Conservation (phyloP, 92 coral and sea anemone genomes). For the Siderastrea radians region DNA sequence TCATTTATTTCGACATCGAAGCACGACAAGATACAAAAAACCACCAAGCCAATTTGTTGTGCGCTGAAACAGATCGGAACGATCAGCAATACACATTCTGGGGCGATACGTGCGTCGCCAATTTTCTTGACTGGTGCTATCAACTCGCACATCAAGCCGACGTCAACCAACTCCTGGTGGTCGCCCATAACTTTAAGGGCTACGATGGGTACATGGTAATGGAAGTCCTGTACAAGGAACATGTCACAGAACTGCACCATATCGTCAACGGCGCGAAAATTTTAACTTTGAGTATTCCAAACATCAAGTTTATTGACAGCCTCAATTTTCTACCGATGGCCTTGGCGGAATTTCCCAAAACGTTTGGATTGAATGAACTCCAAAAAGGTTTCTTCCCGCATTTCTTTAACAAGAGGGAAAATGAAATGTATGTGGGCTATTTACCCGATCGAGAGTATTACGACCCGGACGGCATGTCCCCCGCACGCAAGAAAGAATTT, state of each 20-base stretch:
- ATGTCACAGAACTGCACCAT: neutral
- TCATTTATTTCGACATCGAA: slow-evolving; percentile 20
- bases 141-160: neutral
- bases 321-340: slow-evolving; percentile 34
- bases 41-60: slow-evolving; percentile 30
- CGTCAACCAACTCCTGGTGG: neutral
- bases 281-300: neutral
- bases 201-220: slow-evolving; percentile 11
- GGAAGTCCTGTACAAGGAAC: slow-evolving; percentile 15
- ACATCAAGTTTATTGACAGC: slow-evolving; percentile 31
- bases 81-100: neutral
- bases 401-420: slow-evolving; percentile 14
- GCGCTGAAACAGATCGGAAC: neutral
- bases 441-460: neutral
- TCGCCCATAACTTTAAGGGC: slow-evolving; percentile 18
- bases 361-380: slow-evolving; percentile 34
- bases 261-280: slow-evolving; percentile 41
- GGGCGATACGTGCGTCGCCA: neutral
- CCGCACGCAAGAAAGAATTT: slow-evolving; percentile 14
- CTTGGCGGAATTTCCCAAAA: slow-evolving; percentile 7
- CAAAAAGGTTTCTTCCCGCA: slow-evolving; percentile 47
- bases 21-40: slow-evolving; percentile 13
- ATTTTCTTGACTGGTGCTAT: slow-evolving; percentile 19
- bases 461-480: slow-evolving; percentile 33
- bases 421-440: neutral